Evolutionary conservation across 2,113 vertebrate species (phyloP).

Genomic region (Ptychochromis oligacanthus): DNA sequence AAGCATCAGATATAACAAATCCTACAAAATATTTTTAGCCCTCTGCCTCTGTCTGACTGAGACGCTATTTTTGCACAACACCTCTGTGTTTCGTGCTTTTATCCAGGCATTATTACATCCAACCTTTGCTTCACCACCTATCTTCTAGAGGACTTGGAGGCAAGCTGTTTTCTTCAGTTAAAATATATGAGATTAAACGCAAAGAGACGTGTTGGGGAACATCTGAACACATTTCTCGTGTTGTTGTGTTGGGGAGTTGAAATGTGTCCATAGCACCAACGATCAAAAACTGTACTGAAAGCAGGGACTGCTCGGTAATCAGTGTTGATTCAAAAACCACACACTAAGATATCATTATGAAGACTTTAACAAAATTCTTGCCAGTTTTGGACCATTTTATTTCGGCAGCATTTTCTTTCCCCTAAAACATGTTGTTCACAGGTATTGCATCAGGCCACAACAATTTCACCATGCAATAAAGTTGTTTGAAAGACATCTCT

Average conservation of each 20-base stretch:
- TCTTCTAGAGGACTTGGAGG: neutral
- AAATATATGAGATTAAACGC: neutral
- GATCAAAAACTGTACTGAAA: neutral
- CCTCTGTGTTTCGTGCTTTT: neutral
- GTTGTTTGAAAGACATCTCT: neutral
- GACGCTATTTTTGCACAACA: slow-evolving; percentile 30
- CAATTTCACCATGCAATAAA: neutral
- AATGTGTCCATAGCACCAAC: neutral
- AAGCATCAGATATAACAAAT: slow-evolving; percentile 47
- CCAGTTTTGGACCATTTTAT: neutral
- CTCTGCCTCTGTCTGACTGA: slow-evolving; percentile 13
- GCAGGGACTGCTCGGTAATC: neutral
- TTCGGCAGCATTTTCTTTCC: neutral
- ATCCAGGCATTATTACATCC: neutral
- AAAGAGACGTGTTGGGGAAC: neutral
- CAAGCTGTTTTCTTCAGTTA: neutral
- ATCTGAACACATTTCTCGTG: too few relatives aligned
- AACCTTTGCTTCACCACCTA: neutral
- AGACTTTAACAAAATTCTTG: too few relatives aligned
- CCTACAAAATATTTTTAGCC: slow-evolving; percentile 23
- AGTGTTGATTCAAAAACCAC: too few relatives aligned
- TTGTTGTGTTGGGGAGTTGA: too few relatives aligned
- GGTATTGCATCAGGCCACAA: neutral
- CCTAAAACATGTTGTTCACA: neutral
- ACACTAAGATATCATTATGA: too few relatives aligned